Base-by-base conservation (phyloP, 2,888 invertebrate genomes). In the Tinea pellionella region DNA sequence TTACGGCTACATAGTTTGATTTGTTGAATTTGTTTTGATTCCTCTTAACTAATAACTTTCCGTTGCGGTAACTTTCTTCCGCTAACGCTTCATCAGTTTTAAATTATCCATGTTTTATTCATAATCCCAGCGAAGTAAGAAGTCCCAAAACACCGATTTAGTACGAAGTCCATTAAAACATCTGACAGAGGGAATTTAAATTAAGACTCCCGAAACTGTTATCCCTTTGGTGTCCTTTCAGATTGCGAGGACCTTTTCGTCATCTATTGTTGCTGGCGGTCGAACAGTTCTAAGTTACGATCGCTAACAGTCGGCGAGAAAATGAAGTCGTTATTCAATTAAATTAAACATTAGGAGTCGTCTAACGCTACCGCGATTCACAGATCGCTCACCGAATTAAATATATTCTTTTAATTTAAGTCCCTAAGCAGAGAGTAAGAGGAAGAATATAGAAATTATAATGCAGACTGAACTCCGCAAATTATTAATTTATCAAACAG, bases 121-220 rank as follows among this genome's bases (percentile, higher is more conserved):
- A 81, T 80, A 71, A 74, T 72, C 70, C 43, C 59, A 16, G n/a
- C 12, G 66, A 68, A 71, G 73, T 72, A 72, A 71, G 70, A 75
- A 75, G 68, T 75, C 74, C 74, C 73, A 70, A 78, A 80, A 80
- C 78, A 79, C 66, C 74, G 76, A 77, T 77, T 80, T 75, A 69
- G 61, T 56, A 69, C 63, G 66, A 68, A 75, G 73, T 75, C 76
- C 77, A 77, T 78, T 79, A 75, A 73, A 76, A 72, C 70, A 67
- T 47, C 47, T 47, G 47, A 66, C 65, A 68, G 69, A 73, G 72
- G 73, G 74, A 76, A 75, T 78, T 74, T 72, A 74, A 77, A 78
- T 75, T 67, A 66, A 62, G 63, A 63, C 63, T 65, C 59, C 51
- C 62, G 65, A 64, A 64, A 63, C 62, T 67, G 67, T 67, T 65